These are phyloP conservation scores for Galendromus occidentalis DNA, from an alignment of 1,140 invertebrate genomes.

Conservation along the genomic window DNA sequence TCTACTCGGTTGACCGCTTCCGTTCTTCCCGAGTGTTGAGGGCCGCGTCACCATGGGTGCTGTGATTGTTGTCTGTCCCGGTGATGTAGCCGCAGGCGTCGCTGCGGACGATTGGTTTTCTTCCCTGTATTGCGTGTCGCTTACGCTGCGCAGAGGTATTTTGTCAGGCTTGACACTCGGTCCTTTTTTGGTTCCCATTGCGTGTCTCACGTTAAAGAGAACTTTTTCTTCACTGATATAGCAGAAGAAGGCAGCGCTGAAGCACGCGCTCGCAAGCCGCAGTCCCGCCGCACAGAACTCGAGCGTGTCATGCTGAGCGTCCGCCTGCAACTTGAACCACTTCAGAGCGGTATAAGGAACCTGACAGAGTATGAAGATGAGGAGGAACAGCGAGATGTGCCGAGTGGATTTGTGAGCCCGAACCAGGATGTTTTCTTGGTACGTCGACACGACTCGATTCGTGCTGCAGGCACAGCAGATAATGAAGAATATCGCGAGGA, in stretches of 20 bases:
- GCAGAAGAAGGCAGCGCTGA: neutral
- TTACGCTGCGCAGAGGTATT: neutral
- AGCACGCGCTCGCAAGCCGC: neutral
- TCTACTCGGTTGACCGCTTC: too few relatives aligned
- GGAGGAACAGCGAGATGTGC: neutral
- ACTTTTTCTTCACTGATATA: constrained; percentile 2
- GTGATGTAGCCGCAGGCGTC: too few relatives aligned
- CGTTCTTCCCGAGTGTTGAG: too few relatives aligned
- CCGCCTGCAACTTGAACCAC: neutral
- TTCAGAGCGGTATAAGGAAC: neutral
- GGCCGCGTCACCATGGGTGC: too few relatives aligned
- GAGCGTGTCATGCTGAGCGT: constrained; percentile 1
- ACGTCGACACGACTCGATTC: neutral
- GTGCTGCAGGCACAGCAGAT: constrained; percentile 5
- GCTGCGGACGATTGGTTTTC: too few relatives aligned
- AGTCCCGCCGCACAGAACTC: constrained; percentile 1
- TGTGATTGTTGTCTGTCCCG: too few relatives aligned
- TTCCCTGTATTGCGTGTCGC: neutral
- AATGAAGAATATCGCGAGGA: neutral
- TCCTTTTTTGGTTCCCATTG: neutral
- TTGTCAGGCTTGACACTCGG: neutral
- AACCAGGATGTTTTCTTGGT: neutral
- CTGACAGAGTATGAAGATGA: constrained; percentile 4
- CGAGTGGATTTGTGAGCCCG: neutral
- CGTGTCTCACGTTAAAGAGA: neutral